A percentile compares a stretch with the other conserved stretches of the same genome.
These are phyloP conservation scores for Artemisiospiza belli DNA, from an alignment of 2,113 vertebrate species.

Conservation along the genomic window DNA sequence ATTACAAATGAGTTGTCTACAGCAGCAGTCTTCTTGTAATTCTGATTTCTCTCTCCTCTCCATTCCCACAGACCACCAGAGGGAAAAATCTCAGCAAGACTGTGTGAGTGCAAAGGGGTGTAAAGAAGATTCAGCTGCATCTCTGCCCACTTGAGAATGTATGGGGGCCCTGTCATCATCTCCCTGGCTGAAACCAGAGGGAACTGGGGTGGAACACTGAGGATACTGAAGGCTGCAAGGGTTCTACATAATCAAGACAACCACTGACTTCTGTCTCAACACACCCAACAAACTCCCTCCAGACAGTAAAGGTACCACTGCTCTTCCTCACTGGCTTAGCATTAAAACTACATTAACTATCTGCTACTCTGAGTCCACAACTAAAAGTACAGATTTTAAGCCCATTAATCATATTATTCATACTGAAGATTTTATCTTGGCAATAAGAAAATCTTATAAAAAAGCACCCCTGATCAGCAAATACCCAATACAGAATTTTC, in stretches of 20 bases:
- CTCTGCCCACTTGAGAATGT: background rate
- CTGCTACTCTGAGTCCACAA: background rate
- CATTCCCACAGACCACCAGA: background rate
- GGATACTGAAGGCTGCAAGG: background rate
- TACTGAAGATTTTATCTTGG: background rate
- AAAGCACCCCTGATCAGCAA: background rate
- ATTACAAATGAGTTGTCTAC: background rate
- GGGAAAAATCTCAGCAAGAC: background rate
- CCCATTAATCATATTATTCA: background rate
- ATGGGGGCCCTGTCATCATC: background rate
- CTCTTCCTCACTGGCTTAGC: background rate
- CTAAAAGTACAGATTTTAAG: slow-evolving; percentile 9
- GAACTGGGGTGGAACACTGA: background rate
- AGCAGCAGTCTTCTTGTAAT: background rate
- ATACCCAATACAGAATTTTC: background rate
- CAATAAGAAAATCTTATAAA: background rate
- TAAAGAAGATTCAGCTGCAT: background rate
- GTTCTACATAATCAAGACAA: background rate
- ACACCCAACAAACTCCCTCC: background rate
- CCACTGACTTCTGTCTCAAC: background rate
- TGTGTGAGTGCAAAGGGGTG: fast-evolving
- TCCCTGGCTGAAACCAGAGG: background rate
- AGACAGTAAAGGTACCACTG: background rate
- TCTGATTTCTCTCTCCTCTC: background rate
- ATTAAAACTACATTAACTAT: slow-evolving; percentile 14